Evolutionary conservation across 2,797 vertebrate species (phyloP).

Genomic region (Hemibagrus guttatus): DNA sequence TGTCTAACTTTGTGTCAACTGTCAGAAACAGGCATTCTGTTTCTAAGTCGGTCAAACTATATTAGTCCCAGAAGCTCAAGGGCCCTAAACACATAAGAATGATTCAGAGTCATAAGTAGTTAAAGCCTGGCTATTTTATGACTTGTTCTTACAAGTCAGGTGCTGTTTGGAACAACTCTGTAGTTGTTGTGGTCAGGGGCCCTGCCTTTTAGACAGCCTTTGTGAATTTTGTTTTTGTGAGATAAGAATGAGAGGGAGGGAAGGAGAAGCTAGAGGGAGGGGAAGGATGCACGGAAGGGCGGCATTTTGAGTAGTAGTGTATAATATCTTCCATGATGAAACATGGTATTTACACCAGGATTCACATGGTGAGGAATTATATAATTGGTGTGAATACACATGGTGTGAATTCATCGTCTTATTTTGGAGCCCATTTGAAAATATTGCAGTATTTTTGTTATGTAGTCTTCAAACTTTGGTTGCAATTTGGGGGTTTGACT

Average conservation of each 20-base stretch:
- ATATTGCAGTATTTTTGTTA: constrained; percentile 31
- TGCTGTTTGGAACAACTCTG: constrained; percentile 28
- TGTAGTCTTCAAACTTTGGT: constrained; percentile 34
- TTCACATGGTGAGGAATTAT: not conserved
- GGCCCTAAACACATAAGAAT: not conserved
- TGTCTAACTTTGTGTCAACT: not conserved
- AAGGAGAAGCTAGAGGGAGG: constrained; percentile 36
- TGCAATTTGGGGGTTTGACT: constrained; percentile 29
- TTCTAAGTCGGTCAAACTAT: constrained; percentile 14
- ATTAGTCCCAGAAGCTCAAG: not conserved
- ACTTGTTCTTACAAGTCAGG: constrained; percentile 19
- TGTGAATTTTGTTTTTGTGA: constrained; percentile 59
- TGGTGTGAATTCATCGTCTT: not conserved
- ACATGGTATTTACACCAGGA: not conserved
- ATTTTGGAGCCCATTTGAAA: constrained; percentile 26
- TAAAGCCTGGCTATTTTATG: constrained; percentile 19
- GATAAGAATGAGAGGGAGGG: constrained; percentile 51
- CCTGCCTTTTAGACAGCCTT: constrained; percentile 66
- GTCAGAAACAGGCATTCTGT: not conserved
- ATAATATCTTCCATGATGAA: constrained; percentile 32
- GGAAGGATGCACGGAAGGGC: constrained; percentile 23
- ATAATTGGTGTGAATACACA: constrained; percentile 1
- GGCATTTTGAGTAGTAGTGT: constrained; percentile 48
- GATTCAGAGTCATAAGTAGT: constrained; percentile 20
- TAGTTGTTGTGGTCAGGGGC: constrained; percentile 52